Evolutionary conservation across 2,797 vertebrate genomes (phyloP).

Genomic region (Clarias platycephalus): DNA sequence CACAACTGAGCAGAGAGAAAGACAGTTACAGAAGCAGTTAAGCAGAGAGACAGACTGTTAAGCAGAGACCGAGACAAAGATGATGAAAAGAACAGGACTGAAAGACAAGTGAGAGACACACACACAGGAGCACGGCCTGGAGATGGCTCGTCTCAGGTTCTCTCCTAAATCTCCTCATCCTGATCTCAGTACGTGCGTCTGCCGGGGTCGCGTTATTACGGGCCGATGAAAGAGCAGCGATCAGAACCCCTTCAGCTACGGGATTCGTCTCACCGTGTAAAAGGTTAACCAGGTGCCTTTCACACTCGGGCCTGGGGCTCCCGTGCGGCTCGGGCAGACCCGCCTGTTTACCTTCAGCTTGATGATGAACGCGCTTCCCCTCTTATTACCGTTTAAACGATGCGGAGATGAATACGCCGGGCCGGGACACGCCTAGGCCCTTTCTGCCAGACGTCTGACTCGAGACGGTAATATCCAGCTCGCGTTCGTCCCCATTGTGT

Average conservation of each 20-base stretch:
- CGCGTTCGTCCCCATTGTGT: background rate
- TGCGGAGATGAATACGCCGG: conserved; percentile 10
- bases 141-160: background rate
- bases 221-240: background rate
- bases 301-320: background rate
- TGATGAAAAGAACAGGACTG: no score
- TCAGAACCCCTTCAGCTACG: background rate
- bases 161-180: background rate
- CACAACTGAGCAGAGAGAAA: background rate
- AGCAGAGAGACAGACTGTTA: no score
- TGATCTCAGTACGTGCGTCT: no score
- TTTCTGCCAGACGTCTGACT: background rate
- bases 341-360: conserved; percentile 16
- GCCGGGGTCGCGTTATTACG: background rate
- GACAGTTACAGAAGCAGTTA: no score
- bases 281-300: conserved; percentile 7
- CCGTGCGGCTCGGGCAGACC: no score
- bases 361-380: conserved; percentile 12
- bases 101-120: no score
- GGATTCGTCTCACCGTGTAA: background rate
- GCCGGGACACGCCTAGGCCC: background rate
- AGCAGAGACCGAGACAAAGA: no score
- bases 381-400: conserved; percentile 38
- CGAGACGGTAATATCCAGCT: background rate
- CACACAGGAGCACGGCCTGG: background rate